Evolutionary conservation across 2,797 vertebrate genomes (phyloP).

Genomic region (Parotocinclus haroldoi): DNA sequence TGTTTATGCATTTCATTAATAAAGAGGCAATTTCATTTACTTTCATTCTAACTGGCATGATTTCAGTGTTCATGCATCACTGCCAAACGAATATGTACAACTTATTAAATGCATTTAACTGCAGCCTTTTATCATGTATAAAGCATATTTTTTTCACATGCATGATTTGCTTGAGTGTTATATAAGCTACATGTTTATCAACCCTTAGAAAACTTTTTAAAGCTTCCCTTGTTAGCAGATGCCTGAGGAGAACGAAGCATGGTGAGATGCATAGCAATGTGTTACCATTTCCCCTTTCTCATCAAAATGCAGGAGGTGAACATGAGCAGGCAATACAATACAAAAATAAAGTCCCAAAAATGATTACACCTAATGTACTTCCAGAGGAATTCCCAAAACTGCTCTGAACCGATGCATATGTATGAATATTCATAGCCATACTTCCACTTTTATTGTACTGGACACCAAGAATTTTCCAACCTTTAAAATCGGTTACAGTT

Average conservation of each 20-base stretch:
- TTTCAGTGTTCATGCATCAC: conserved; percentile 50
- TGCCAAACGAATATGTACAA: conserved; percentile 49
- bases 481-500: no score
- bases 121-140: conserved; percentile 32
- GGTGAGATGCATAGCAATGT: conserved; percentile 16
- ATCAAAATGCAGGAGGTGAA: conserved; percentile 50
- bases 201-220: conserved; percentile 21
- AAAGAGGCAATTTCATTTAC: conserved; percentile 51
- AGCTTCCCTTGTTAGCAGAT: conserved; percentile 20
- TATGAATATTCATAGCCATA: no score
- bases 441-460: no score
- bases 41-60: conserved; percentile 51
- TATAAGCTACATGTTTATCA: conserved; percentile 28
- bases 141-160: conserved; percentile 37
- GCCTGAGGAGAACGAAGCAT: conserved; percentile 19
- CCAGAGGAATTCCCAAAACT: no score
- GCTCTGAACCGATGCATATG: no score
- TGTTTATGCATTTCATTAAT: conserved; percentile 44
- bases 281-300: conserved; percentile 39
- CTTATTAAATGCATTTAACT: conserved; percentile 49
- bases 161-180: conserved; percentile 22
- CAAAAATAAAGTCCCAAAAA: conserved; percentile 21
- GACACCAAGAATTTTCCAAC: no score
- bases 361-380: no score
- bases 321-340: conserved; percentile 65